These are phyloP conservation scores for Zaprionus vittiger DNA, from an alignment of 1,140 invertebrate genomes.

Conservation along the genomic window DNA sequence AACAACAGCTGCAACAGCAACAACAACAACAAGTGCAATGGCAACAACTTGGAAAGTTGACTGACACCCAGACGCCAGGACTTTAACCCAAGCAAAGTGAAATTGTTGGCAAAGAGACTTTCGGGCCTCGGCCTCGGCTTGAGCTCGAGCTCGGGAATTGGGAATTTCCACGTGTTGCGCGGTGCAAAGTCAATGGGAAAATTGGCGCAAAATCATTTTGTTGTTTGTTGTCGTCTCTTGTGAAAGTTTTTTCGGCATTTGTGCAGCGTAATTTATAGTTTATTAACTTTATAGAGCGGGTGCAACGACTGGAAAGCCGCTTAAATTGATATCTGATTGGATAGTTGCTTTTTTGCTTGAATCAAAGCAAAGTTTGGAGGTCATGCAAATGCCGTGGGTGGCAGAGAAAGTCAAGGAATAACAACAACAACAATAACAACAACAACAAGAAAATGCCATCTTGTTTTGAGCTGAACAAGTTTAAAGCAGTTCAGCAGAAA, in stretches of 20 bases:
- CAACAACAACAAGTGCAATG: conserved; percentile 40
- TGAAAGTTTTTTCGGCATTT: conserved; percentile 70
- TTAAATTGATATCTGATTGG: conserved; percentile 39
- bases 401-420: conserved; percentile 71
- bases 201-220: conserved; percentile 58
- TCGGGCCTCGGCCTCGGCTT: not conserved
- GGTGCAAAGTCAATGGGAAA: conserved; percentile 36
- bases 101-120: conserved; percentile 52
- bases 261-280: conserved; percentile 79
- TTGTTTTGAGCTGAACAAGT: not conserved
- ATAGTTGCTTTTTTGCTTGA: conserved; percentile 9
- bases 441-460: not conserved
- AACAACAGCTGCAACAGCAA: conserved; percentile 18
- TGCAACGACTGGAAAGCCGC: conserved; percentile 74
- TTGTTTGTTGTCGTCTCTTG: conserved; percentile 33
- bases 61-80: conserved; percentile 74
- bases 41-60: conserved; percentile 66
- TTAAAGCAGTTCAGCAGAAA: not conserved
- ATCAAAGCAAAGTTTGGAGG: conserved; percentile 50
- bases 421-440: not conserved
- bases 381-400: conserved; percentile 77
- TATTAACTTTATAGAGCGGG: conserved; percentile 78
- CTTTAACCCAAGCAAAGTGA: conserved; percentile 81
- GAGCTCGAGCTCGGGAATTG: conserved; percentile 11
- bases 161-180: conserved; percentile 78